Base-by-base conservation (phyloP, 92 coral and sea anemone genomes). In the Siderastrea radians region DNA sequence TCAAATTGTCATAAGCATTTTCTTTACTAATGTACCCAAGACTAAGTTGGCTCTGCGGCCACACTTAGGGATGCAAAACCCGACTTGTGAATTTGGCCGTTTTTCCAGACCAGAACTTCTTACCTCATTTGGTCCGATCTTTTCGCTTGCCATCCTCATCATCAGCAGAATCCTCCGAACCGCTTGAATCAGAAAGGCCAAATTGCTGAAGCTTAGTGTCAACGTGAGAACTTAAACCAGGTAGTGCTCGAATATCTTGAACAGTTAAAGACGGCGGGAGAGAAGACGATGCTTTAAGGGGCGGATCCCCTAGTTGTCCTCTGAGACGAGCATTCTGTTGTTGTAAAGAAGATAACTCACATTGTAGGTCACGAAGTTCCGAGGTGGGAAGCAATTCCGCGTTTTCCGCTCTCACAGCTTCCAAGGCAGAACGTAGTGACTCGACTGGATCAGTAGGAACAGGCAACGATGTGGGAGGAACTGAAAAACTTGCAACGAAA, bases 1-100 rank as follows among this genome's bases (percentile, higher is more conserved):
- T 44, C 2, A 80, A 51, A 62, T 80, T 80, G 57, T 80, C 75
- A 11, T 80, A 80, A 11, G 54, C 0, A 26, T 47, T 59, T 7
- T 80, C 75, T 51, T 80, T 80, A 4, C 69, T 53, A 4, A 81
- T 50, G 62, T 48, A 81, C n/a, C 1, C 4, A 8, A 66, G 49
- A 5, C 68, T 81, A 19, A 81, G 44, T 68, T 81, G 51, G 15
- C 86, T 66, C 50, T 81, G 86, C 6, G 65, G 86, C 86, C 77
- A 26, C 38, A 26, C 17, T 49, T 80, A 75, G 12, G 46, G 75
- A 47, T 47, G 59, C 14, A 65, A 14, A 13, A 81, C 77, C 7
- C 17, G 45, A 54, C 77, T 66, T 5, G 86, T 81, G 6, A 81
- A 8, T 59, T 81, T 81, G 14, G 68, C 86, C 19, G 77, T 81